These are phyloP conservation scores for Drosophila nigrodunni DNA, from an alignment of 1,140 invertebrate genomes.

Conservation along the genomic window DNA sequence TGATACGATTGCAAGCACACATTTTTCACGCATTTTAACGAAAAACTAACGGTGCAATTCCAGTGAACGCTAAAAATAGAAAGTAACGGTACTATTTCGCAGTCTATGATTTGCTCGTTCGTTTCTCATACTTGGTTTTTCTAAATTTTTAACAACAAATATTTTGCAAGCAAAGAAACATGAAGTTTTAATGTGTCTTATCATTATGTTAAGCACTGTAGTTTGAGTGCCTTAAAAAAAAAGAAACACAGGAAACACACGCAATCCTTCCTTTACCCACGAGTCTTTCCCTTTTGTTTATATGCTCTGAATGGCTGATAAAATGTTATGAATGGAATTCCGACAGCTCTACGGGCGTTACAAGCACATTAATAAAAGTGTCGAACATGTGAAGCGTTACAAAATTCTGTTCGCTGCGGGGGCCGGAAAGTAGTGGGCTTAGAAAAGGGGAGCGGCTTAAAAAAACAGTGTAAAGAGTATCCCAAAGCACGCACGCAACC, in stretches of 20 bases:
- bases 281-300: neutral
- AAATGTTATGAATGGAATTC: constrained; percentile 76
- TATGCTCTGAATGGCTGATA: constrained; percentile 40
- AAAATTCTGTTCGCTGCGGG: no score
- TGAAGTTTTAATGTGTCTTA: no score
- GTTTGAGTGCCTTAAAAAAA: constrained; percentile 25
- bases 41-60: no score
- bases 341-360: constrained; percentile 71
- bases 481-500: constrained; percentile 59
- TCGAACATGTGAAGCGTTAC: constrained; percentile 60
- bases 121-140: no score
- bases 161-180: no score
- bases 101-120: no score
- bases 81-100: no score
- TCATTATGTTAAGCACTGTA: no score
- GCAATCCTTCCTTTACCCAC: constrained; percentile 4
- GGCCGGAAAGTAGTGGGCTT: neutral
- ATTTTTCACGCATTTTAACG: no score
- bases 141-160: no score
- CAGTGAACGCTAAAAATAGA: no score
- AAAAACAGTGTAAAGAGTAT: constrained; percentile 10
- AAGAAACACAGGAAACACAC: constrained; percentile 42
- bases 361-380: constrained; percentile 81
- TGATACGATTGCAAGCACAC: no score
- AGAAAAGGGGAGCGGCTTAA: neutral